Base-by-base conservation (phyloP, 92 coral and sea anemone genomes). In the Phenganax stokvisi region DNA sequence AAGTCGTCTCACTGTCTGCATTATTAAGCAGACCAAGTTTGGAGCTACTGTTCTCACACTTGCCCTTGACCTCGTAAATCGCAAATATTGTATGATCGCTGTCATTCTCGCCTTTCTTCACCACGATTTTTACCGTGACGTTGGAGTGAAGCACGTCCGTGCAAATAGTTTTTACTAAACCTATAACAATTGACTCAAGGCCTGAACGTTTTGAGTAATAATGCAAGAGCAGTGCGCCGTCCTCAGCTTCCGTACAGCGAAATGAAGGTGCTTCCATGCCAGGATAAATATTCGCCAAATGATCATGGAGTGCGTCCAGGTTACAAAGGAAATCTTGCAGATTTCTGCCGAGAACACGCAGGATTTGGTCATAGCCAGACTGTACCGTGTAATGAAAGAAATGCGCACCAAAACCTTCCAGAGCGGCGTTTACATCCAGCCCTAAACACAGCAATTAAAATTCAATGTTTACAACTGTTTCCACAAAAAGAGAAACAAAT, bases 191-290 rank as follows among this genome's bases (percentile, higher is more conserved):
- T 25, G 89, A 86, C 56, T 91, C 92, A 13, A 96, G 89, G 6
- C 99, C 99, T 31, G 87, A 87, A 9, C 99, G 88, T 69, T 84
- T 87, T 44, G 97, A 90, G 72, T 96, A 96, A 67, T 96, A 96
- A 83, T 96, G 99, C 65, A 96, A 81, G 17, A 88, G 85, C 9
- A 96, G 81, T 31, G 89, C 91, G 13, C 97, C 97, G 74, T 93
- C 92, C 9, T 89, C 85, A 30, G 92, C 90, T 62, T 96, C 99
- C 15, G 97, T 89, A 67, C 99, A 96, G 65, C 99, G 90, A 59
- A 96, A 96, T 7, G 99, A 96, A 10, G 99, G 99, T 10, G 99
- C 99, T 64, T 92, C 96, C 99, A 96, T 96, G 27, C 99, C 99
- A 0, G 97, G 97, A 87, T 96, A 96, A 67, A 96, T 96, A 12